These are phyloP conservation scores for Blera fallax DNA, from an alignment of 2,888 invertebrate genomes.

Conservation along the genomic window DNA sequence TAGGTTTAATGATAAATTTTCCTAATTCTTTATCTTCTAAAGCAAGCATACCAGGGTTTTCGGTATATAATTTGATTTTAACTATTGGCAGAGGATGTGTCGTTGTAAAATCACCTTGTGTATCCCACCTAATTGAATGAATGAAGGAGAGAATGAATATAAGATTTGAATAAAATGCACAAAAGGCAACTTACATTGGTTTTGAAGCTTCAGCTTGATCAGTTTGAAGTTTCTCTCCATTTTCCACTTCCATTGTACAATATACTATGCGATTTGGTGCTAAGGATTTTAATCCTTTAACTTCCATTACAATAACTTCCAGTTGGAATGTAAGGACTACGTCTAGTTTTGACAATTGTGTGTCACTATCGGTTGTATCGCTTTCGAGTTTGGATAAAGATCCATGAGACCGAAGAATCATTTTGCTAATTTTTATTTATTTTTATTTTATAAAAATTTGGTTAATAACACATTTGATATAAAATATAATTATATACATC, in stretches of 20 bases:
- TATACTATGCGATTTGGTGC: conserved; percentile 99
- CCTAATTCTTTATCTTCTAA: conserved; percentile 99
- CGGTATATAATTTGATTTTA: conserved; percentile 98
- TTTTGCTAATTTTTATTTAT: conserved; percentile 77
- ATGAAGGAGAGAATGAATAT: conserved; percentile 9
- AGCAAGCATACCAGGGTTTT: conserved; percentile 98
- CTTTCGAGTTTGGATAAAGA: conserved; percentile 96
- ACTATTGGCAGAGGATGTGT: conserved; percentile 98
- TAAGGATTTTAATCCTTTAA: conserved; percentile 97
- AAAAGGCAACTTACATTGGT: conserved; percentile 95
- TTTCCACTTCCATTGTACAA: conserved; percentile 99
- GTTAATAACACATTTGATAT: too few species aligned
- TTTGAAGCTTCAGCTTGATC: conserved; percentile 99
- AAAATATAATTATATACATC: background rate
- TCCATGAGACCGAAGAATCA: conserved; percentile 90
- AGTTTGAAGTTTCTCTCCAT: conserved; percentile 98
- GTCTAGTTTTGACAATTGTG: conserved; percentile 98
- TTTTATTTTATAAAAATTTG: too few species aligned
- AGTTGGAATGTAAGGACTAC: conserved; percentile 98
- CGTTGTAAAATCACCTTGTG: conserved; percentile 99
- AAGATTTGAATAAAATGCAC: too few species aligned
- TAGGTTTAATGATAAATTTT: conserved; percentile 93
- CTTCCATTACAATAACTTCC: conserved; percentile 99
- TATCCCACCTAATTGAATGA: conserved; percentile 93
- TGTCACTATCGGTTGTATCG: conserved; percentile 97